Evolutionary conservation across 1,140 invertebrate genomes (phyloP).

Genomic region (Sitobion miscanthi): DNA sequence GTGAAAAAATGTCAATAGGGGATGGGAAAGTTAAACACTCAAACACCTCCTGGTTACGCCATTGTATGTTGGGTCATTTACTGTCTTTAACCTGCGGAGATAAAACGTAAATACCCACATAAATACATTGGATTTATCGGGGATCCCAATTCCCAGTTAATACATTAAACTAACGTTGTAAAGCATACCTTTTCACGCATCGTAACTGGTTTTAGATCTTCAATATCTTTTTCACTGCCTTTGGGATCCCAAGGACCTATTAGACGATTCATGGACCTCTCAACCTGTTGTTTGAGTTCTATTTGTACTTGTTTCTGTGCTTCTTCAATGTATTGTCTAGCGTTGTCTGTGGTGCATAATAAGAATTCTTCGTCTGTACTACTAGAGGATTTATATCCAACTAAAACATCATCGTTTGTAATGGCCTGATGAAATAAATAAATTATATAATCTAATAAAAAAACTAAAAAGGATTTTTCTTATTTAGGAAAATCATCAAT

Average conservation of each 20-base stretch:
- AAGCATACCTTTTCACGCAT: slow-evolving; percentile 17
- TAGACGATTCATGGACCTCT: not conserved
- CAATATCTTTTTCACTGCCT: slow-evolving; percentile 14
- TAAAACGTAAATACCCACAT: not conserved
- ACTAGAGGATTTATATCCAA: slow-evolving; percentile 42
- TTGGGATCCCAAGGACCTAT: not conserved
- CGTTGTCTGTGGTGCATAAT: slow-evolving; percentile 12
- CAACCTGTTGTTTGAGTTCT: slow-evolving; percentile 2
- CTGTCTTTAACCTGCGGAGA: not conserved
- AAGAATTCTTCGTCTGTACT: slow-evolving; percentile 36
- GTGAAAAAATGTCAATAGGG: too few species aligned
- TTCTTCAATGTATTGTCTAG: slow-evolving; percentile 14
- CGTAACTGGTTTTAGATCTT: not conserved
- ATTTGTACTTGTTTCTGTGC: not conserved
- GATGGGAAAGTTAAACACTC: too few species aligned
- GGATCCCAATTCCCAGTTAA: too few species aligned
- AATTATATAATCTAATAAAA: not conserved
- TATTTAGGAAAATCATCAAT: not conserved
- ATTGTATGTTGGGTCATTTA: not conserved
- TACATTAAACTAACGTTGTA: not conserved
- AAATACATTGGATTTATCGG: not conserved
- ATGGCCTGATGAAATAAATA: not conserved
- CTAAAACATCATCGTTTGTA: not conserved
- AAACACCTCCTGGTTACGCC: too few species aligned
- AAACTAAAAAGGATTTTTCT: not conserved